These are phyloP conservation scores for Anoura caudifer DNA, from an alignment of 2,113 vertebrate genomes.

Conservation along the genomic window DNA sequence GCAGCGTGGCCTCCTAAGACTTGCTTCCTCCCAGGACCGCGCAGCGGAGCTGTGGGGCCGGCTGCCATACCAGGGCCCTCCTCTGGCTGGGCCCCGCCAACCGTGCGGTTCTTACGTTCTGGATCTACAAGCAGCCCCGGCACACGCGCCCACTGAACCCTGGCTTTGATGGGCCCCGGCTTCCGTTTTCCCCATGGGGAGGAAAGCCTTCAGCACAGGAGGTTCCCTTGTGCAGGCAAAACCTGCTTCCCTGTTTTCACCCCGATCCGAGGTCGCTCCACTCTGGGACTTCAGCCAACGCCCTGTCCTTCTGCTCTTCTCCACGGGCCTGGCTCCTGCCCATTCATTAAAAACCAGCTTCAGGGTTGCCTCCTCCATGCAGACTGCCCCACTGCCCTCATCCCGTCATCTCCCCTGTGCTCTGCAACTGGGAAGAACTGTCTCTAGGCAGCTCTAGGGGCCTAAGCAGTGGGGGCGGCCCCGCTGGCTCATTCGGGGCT, in stretches of 20 bases:
- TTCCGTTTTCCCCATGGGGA: background rate
- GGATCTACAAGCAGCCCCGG: background rate
- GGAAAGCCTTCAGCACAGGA: background rate
- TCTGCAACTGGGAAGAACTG: background rate
- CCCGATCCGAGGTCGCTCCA: background rate
- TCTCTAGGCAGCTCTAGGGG: background rate
- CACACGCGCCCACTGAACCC: background rate
- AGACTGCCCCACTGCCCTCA: background rate
- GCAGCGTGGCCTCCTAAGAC: background rate
- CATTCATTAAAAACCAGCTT: background rate
- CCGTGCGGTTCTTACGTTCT: background rate
- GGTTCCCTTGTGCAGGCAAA: background rate
- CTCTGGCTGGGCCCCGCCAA: background rate
- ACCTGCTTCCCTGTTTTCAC: slow-evolving; percentile 6
- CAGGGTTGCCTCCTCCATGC: background rate
- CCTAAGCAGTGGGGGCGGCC: background rate
- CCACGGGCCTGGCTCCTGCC: background rate
- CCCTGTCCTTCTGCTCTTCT: background rate
- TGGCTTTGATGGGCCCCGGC: background rate
- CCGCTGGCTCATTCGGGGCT: background rate
- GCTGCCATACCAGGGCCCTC: background rate
- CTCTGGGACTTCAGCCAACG: background rate
- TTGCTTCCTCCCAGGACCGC: background rate
- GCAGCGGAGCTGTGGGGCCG: background rate
- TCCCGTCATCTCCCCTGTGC: background rate